Evolutionary conservation across 2,797 vertebrate species (phyloP), one percentile per base, ranked within the genome.

Genomic region (Crypturellus tataupa): DNA sequence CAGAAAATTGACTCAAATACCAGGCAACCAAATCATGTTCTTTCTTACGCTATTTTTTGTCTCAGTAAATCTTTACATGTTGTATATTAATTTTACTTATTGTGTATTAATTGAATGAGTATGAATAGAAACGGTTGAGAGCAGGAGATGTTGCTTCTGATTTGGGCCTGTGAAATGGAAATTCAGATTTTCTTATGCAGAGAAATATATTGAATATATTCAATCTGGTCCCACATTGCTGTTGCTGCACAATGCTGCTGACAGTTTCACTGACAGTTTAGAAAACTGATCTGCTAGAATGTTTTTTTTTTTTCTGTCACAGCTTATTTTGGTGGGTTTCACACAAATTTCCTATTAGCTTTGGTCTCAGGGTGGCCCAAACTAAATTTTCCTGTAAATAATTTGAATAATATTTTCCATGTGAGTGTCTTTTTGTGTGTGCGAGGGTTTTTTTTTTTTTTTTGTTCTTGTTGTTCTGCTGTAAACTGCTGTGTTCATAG

Each of bases 401-500:
- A 72, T 40, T 76, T 63, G 14, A 25, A 10, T 68, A 39, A 35
- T 64, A 23, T 39, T 89, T 85, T 82, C 5, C 19, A 4, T 37
- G 21, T 60, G 31, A 64, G 3, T 37, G 16, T 23, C 80, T 42
- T 42, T 40, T 40, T 40, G 40, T 87, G 33, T 44, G 16, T 51
- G 42, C 18, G 42, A 44, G 42, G 40, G 5, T 15, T 42, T 42
- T 42, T 4, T 3, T 51, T 86, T 87, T 88, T 29, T 31, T 17
- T 67, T 6, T 1, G 6, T 11, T 59, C 14, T 49, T 47, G 46
- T 47, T 49, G 21, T 49, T 49, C 39, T 80, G 37, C 37, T 37
- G 37, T 37, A 10, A 92, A 56, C 44, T 90, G 46, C 60, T 91
- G 56, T 65, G 24, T 58, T 11, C 23, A 10, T 29, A 91, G 89